Evolutionary conservation across 2,113 vertebrate genomes (phyloP), one percentile per base, ranked within the genome.

Genomic region (Dascyllus trimaculatus): DNA sequence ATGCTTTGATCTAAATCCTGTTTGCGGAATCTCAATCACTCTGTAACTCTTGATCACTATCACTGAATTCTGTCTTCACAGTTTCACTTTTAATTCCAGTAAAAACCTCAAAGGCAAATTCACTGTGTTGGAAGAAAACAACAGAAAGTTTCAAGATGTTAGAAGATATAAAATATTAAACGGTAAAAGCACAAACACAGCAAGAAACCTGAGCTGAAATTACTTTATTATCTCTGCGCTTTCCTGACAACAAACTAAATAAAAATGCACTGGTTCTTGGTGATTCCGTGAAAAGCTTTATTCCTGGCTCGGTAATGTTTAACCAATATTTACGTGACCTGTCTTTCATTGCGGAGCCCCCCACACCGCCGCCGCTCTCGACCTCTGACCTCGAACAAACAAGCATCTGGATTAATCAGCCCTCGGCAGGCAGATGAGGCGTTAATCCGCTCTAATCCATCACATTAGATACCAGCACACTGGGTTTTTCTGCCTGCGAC

Each of bases 361-460:
- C 7, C 1, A 29, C 1, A 45, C 56, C 59, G 59, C 66, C 35
- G 3, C 62, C 18, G 1, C 26, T 2, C 4, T 45, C 2, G 11
- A 81, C 82, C 88, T 75, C 71, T 88, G 85, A 86, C 82, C 87
- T 48, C 71, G 1, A 78, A 64, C 76, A 38, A 67, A 72, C 66
- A 73, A 80, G 71, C 78, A 68, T 43, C 70, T 73, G 76, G 86
- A 88, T 88, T 91, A 93, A 86, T 90, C 90, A 85, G 2, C 29
- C 52, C 25, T 1, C 22, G 56, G 64, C 67, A 72, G 61, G 84
- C 69, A 62, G 86, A 89, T 75, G 81, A 80, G 71, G 78, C 13
- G 29, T 73, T 93, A 93, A 93, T 93, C 92, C 59, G 25, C 64
- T 76, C n/a, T 87, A 93, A 93, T 93, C 90, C 86, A 45, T 57